Evolutionary conservation across 2,888 invertebrate species (phyloP).

Genomic region (Ypsolopha sequella): DNA sequence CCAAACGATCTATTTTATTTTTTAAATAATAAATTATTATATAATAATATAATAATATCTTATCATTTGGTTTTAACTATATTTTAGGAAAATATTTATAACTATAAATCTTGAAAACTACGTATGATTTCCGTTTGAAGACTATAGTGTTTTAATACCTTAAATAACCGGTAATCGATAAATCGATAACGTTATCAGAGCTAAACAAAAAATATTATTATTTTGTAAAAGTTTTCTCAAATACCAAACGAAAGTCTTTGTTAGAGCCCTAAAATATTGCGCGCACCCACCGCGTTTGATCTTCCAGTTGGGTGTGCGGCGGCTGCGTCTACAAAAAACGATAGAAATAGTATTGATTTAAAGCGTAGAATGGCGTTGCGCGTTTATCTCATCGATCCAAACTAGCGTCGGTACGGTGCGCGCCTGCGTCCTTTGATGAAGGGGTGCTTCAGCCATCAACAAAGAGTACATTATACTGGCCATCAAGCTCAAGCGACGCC

Average conservation of each 20-base stretch:
- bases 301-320: conserved; percentile 62
- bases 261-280: conserved; percentile 19
- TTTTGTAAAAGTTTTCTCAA: neutral
- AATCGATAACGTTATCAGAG: too few species aligned
- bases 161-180: too few species aligned
- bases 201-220: too few species aligned
- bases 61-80: too few species aligned
- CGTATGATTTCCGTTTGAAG: too few species aligned
- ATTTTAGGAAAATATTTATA: too few species aligned
- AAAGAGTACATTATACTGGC: too few species aligned
- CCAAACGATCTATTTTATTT: neutral
- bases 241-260: neutral
- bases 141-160: too few species aligned
- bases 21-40: neutral
- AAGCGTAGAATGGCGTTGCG: conserved; percentile 76
- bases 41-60: too few species aligned
- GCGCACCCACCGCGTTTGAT: conserved; percentile 68
- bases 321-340: conserved; percentile 79
- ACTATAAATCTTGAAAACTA: too few species aligned
- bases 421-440: conserved; percentile 43
- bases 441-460: conserved; percentile 29
- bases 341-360: conserved; percentile 81
- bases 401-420: conserved; percentile 31
- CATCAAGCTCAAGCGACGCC: conserved; percentile 12
- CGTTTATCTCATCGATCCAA: conserved; percentile 83